Evolutionary conservation across 2,888 invertebrate species (phyloP).

Genomic region (Drosophila pegasa): DNA sequence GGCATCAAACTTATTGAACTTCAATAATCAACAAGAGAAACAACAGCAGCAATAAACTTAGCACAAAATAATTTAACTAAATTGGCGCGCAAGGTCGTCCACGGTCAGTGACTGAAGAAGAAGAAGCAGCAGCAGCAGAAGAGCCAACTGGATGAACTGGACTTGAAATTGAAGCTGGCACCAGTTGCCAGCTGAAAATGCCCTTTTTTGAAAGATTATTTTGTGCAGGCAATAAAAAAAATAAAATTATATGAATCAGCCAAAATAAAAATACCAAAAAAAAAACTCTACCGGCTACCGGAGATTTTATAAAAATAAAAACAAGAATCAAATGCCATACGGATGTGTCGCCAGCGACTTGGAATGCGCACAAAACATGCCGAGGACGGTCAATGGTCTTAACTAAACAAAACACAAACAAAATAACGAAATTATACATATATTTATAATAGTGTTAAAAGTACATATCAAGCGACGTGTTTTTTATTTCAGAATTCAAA

Average conservation of each 20-base stretch:
- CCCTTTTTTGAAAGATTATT: slow-evolving; percentile 45
- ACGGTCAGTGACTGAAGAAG: slow-evolving; percentile 67
- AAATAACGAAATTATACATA: slow-evolving; percentile 14
- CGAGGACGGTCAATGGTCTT: slow-evolving; percentile 79
- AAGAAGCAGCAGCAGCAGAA: slow-evolving; percentile 4
- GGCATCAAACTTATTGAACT: slow-evolving; percentile 55
- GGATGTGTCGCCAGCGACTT: slow-evolving; percentile 56
- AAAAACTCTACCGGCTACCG: slow-evolving; percentile 44
- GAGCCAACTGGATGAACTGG: slow-evolving; percentile 47
- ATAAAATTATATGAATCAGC: slow-evolving; percentile 46
- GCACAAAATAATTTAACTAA: slow-evolving; percentile 62
- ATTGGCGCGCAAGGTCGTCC: slow-evolving; percentile 62
- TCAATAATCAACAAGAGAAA: slow-evolving; percentile 33
- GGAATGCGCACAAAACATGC: slow-evolving; percentile 47
- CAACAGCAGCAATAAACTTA: slow-evolving; percentile 23
- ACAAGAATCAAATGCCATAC: slow-evolving; percentile 48
- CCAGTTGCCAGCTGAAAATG: slow-evolving; percentile 31
- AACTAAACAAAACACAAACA: slow-evolving; percentile 16
- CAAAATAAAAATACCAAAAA: slow-evolving; percentile 44
- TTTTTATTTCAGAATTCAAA: slow-evolving; percentile 48
- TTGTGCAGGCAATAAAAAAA: slow-evolving; percentile 22
- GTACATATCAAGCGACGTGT: slow-evolving; percentile 37
- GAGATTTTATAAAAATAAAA: slow-evolving; percentile 38
- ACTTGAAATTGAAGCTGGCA: slow-evolving; percentile 17
- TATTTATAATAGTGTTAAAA: slow-evolving; percentile 8